Evolutionary conservation across 2,797 vertebrate species (phyloP), one percentile per base, ranked within the genome.

Genomic region (Pelochelys cantorii): DNA sequence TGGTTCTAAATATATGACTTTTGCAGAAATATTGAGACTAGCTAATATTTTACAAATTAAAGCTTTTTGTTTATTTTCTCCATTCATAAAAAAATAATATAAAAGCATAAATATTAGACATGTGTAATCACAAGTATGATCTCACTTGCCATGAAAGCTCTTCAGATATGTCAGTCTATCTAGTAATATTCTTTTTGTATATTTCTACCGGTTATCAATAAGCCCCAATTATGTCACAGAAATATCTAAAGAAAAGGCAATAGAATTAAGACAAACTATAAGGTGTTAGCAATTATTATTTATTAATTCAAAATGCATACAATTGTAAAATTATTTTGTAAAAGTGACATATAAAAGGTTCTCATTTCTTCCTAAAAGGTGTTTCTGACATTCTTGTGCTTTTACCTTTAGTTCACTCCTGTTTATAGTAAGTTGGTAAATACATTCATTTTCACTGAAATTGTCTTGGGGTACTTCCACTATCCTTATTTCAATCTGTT

Each of bases 161-260:
- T 88, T 93, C 95, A 97, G 95, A 96, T 95, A 89, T 97, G 94
- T 96, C 94, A 97, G 87, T 97, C 92, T 95, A 88, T 88, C 94
- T 60, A 93, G 62, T 83, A 96, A 84, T 89, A 97, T 94, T 96
- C 97, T 97, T 96, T 97, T 87, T 97, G 93, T 54, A 77, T 89
- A 96, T 95, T 90, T 97, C 95, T 94, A 96, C 82, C 86, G 96
- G 89, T 95, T 97, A 97, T 59, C 95, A 96, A 81, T 88, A 93
- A 92, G 93, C n/a, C 90, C 94, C 93, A 96, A 95, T 97, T 97
- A 97, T 95, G 90, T 94, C 95, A 95, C 9, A 93, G 91, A 92
- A 94, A 81, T 93, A 95, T 91, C 97, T 97, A 93, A 81, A 96
- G 79, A 93, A 96, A 96, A 93, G 92, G 85, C 81, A 95, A 85